phyloP scores from a whole-genome alignment of 2,113 vertebrate genomes.

The Columba janthina region DNA sequence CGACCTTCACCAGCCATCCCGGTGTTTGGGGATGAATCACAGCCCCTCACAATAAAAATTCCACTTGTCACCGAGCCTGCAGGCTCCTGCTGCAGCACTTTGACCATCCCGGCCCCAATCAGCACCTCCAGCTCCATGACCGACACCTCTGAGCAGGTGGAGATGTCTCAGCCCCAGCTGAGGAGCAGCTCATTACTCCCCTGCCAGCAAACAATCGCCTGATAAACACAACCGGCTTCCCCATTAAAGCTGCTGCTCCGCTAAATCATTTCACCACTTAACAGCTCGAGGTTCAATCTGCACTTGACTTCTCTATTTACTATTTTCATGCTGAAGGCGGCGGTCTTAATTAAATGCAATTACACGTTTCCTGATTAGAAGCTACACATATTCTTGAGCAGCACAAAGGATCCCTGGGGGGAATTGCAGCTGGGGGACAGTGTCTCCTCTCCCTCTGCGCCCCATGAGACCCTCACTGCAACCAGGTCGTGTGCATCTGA shows the following conservation, averaged over 20 bases:
- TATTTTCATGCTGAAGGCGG: neutral
- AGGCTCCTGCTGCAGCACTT: neutral
- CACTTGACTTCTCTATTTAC: neutral
- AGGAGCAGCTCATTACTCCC: neutral
- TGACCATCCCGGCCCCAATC: neutral
- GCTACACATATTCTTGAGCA: accelerated
- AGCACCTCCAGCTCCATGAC: neutral
- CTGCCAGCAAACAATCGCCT: neutral
- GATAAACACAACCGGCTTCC: neutral
- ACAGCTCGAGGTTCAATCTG: neutral
- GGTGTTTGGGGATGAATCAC: neutral
- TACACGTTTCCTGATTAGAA: neutral
- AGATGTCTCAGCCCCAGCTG: neutral
- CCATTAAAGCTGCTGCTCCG: neutral
- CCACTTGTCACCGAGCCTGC: neutral
- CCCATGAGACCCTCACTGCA: accelerated
- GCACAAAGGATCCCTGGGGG: neutral
- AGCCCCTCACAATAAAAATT: neutral
- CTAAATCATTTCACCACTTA: neutral
- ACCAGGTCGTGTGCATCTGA: neutral
- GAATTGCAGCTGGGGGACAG: accelerated
- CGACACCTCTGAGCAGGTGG: neutral
- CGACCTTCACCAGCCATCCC: neutral
- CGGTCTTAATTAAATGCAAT: neutral
- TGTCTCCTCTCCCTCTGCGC: accelerated